phyloP scores from a whole-genome alignment of 2,113 vertebrate genomes.

The Chaenocephalus aceratus region DNA sequence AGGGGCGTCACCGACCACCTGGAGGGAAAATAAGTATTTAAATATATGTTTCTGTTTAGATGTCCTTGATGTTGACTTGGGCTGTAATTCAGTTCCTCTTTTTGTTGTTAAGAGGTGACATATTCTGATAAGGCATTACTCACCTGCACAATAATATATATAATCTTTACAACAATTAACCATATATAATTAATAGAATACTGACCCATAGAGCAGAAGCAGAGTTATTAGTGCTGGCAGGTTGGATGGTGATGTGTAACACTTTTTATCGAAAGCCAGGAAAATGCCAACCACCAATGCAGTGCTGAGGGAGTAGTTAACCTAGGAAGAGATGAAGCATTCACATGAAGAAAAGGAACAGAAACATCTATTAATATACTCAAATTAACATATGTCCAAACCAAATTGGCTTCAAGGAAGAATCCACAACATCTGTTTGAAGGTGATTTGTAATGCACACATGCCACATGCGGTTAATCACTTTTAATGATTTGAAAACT shows the following conservation, averaged over 20 bases:
- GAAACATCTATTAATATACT: neutral
- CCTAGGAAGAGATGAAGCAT: constrained; percentile 73
- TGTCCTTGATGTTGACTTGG: neutral
- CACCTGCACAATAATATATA: neutral
- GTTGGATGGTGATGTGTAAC: constrained; percentile 89
- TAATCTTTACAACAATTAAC: neutral
- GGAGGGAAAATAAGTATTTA: neutral
- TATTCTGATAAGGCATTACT: constrained; percentile 12
- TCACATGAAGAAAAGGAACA: neutral
- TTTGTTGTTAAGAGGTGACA: neutral
- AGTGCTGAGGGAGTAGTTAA: constrained; percentile 92
- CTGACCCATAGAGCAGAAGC: constrained; percentile 95
- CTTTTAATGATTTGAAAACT: neutral
- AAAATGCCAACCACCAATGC: constrained; percentile 93
- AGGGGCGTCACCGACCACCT: constrained; percentile 98
- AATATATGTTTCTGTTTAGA: too few relatives aligned
- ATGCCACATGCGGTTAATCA: neutral
- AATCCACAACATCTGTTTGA: neutral
- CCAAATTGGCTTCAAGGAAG: neutral
- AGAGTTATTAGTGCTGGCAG: constrained; percentile 90
- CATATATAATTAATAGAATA: neutral
- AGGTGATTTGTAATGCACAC: neutral
- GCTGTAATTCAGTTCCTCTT: neutral
- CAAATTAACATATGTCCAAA: neutral
- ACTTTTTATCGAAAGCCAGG: constrained; percentile 92